Conservation (phyloP, 1,140 invertebrate species). For the Aphidius gifuensis region DNA sequence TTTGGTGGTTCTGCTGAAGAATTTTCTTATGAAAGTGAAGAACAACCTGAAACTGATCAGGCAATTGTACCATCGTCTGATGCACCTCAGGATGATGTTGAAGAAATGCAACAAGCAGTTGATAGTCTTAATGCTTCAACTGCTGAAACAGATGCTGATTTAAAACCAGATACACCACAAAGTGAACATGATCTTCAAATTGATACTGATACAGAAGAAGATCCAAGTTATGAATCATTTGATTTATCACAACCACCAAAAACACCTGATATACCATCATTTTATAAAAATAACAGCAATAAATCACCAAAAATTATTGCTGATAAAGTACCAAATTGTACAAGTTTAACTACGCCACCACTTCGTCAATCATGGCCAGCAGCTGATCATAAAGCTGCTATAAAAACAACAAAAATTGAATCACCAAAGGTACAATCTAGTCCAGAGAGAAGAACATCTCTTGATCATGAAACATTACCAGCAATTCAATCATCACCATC, state of each 20-base stretch:
- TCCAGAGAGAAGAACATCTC: conserved; percentile 25
- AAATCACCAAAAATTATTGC: conserved; percentile 31
- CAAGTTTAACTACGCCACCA: conserved; percentile 33
- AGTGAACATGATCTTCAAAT: conserved; percentile 82
- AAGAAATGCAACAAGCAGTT: conserved; percentile 75
- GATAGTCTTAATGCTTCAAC: conserved; percentile 67
- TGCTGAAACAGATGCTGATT: conserved; percentile 62
- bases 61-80: conserved; percentile 48
- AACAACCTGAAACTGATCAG: conserved; percentile 47
- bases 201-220: conserved; percentile 81
- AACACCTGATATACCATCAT: conserved; percentile 52
- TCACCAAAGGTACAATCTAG: conserved; percentile 17
- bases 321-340: conserved; percentile 35
- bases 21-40: conserved; percentile 55
- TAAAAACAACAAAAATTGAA: conserved; percentile 23
- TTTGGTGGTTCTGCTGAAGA: conserved; percentile 65
- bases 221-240: conserved; percentile 58
- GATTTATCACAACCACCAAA: conserved; percentile 51
- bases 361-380: conserved; percentile 47
- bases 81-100: conserved; percentile 66
- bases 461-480: conserved; percentile 21
- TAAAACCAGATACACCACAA: conserved; percentile 79
- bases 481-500: conserved; percentile 29
- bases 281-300: conserved; percentile 48
- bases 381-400: conserved; percentile 34